Evolutionary conservation across 2,113 vertebrate genomes (phyloP).

Genomic region (Cettia cetti): DNA sequence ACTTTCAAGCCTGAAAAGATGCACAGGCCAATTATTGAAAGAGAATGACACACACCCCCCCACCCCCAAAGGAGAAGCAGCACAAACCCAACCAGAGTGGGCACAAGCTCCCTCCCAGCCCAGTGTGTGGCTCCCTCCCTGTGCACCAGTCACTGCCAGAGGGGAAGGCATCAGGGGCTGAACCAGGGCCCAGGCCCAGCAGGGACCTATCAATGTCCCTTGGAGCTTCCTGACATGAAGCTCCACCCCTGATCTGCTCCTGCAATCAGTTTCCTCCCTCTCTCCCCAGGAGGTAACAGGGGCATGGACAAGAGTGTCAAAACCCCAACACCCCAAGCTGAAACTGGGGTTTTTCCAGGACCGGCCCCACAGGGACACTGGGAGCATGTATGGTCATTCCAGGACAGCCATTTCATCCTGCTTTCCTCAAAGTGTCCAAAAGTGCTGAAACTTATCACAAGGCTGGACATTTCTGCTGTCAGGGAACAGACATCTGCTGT

Average conservation of each 20-base stretch:
- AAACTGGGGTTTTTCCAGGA: background rate
- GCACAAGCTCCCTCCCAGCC: background rate
- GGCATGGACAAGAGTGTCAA: background rate
- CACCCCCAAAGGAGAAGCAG: background rate
- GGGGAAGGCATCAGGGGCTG: background rate
- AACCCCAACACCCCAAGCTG: background rate
- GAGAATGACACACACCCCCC: background rate
- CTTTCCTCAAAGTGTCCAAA: background rate
- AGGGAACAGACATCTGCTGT: background rate
- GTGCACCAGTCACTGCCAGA: background rate
- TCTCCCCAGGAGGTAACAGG: background rate
- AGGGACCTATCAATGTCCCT: accelerated
- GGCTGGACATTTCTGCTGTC: background rate
- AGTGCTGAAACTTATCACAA: background rate
- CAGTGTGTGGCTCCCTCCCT: accelerated
- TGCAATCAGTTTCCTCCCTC: background rate
- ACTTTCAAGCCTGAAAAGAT: background rate
- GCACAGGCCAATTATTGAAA: background rate
- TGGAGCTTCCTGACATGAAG: background rate
- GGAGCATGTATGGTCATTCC: background rate
- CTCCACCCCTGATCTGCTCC: background rate
- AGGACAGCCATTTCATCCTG: background rate
- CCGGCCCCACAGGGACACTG: background rate
- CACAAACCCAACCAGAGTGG: background rate
- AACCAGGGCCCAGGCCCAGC: background rate